Evolutionary conservation across 2,888 invertebrate species (phyloP).

Genomic region (Drosophila acutilabella): DNA sequence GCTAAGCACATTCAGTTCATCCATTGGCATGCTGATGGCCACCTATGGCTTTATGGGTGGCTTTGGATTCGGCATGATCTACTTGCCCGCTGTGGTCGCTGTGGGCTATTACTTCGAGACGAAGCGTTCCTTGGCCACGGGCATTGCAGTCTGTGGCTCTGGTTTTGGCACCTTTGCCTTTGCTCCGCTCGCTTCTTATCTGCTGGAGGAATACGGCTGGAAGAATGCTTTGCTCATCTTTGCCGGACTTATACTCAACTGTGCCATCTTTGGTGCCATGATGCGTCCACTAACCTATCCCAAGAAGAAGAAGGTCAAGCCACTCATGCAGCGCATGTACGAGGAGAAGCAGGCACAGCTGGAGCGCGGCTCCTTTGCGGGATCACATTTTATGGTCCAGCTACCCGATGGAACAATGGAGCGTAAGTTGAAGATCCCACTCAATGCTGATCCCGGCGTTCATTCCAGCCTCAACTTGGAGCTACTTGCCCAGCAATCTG

Average conservation of each 20-base stretch:
- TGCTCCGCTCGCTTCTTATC: slow-evolving; percentile 93
- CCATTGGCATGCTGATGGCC: slow-evolving; percentile 95
- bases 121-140: slow-evolving; percentile 96
- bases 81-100: slow-evolving; percentile 97
- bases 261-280: slow-evolving; percentile 92
- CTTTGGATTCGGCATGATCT: slow-evolving; percentile 96
- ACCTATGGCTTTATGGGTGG: slow-evolving; percentile 97
- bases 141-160: slow-evolving; percentile 97
- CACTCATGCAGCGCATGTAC: slow-evolving; percentile 95
- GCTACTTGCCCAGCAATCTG: slow-evolving; percentile 88
- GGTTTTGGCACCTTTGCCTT: slow-evolving; percentile 98
- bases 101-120: slow-evolving; percentile 99
- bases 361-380: slow-evolving; percentile 95
- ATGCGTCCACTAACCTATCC: slow-evolving; percentile 85
- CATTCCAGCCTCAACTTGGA: slow-evolving; percentile 96
- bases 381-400: slow-evolving; percentile 94
- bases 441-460: slow-evolving; percentile 97
- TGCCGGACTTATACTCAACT: slow-evolving; percentile 96
- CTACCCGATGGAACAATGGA: slow-evolving; percentile 96
- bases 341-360: slow-evolving; percentile 96
- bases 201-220: slow-evolving; percentile 94
- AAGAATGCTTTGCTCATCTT: slow-evolving; percentile 95
- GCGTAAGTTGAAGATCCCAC: slow-evolving; percentile 94
- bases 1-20: slow-evolving; percentile 93
- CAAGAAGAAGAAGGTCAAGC: slow-evolving; percentile 87